phyloP scores from a whole-genome alignment of 2,888 invertebrate species.

The Brenthis daphne region DNA sequence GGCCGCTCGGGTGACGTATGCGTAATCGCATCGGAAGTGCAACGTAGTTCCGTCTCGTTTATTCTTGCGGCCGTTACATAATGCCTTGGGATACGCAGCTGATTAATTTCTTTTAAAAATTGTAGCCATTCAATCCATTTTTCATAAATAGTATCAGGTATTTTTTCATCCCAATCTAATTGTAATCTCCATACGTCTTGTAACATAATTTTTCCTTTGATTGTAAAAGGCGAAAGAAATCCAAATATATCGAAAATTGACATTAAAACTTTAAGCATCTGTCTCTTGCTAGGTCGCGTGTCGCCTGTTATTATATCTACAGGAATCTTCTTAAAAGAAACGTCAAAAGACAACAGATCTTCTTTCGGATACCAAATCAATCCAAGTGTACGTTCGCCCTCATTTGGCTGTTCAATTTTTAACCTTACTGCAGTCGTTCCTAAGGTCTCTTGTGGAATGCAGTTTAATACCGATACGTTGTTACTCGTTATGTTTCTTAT shows the following conservation, averaged over 20 bases:
- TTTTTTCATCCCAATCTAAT: conserved; percentile 22
- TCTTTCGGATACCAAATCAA: conserved; percentile 41
- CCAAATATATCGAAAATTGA: conserved; percentile 42
- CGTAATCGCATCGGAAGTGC: too few relatives aligned
- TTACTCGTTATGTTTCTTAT: conserved; percentile 2
- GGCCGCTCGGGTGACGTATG: too few relatives aligned
- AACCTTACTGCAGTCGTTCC: conserved; percentile 36
- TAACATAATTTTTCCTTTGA: conserved; percentile 42
- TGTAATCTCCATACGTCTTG: conserved; percentile 27
- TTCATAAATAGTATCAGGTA: conserved; percentile 27
- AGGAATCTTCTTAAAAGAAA: conserved; percentile 38
- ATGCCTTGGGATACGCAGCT: not conserved
- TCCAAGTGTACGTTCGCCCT: conserved; percentile 41
- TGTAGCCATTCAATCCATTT: conserved; percentile 19
- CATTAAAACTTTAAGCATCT: conserved; percentile 41
- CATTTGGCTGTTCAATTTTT: conserved; percentile 34
- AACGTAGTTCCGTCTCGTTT: not conserved
- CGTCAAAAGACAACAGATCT: conserved; percentile 40
- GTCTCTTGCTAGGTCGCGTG: conserved; percentile 40
- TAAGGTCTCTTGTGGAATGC: conserved; percentile 9
- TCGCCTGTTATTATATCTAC: conserved; percentile 30
- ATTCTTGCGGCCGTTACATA: not conserved
- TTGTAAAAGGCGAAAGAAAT: conserved; percentile 42
- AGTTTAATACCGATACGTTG: not conserved
- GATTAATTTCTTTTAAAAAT: not conserved